Evolutionary conservation across 2,797 vertebrate genomes (phyloP).

Genomic region (Rhynchonycteris naso): DNA sequence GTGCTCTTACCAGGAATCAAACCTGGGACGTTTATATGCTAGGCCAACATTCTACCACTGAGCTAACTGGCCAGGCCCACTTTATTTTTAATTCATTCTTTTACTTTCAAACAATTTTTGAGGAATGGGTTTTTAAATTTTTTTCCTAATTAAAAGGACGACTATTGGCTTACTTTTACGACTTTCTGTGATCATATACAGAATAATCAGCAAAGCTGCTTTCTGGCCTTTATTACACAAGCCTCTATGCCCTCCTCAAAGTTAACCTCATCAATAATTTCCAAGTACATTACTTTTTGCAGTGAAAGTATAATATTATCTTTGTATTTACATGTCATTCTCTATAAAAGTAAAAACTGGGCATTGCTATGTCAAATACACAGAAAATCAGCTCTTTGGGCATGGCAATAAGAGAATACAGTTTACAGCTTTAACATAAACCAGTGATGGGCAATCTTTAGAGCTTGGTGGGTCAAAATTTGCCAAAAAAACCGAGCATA

Average conservation of each 20-base stretch:
- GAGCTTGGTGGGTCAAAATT: no score
- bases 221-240: not conserved
- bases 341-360: conserved; percentile 25
- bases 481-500: no score
- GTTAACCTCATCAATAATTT: not conserved
- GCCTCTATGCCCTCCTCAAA: not conserved
- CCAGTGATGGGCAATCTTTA: no score
- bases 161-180: not conserved
- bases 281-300: not conserved
- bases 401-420: not conserved
- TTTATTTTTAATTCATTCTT: conserved; percentile 44
- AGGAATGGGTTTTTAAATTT: not conserved
- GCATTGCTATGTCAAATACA: not conserved
- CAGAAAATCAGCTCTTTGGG: not conserved
- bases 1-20: no score
- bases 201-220: not conserved
- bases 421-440: not conserved
- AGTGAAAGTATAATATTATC: not conserved
- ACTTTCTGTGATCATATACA: not conserved
- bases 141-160: conserved; percentile 1
- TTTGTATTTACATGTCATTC: not conserved
- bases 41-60: no score
- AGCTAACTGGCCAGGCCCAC: not conserved
- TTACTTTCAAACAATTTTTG: not conserved
- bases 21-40: no score